Evolutionary conservation across 2,888 invertebrate genomes (phyloP), one percentile per base, ranked within the genome.

Genomic region (Oscheius sp.): DNA sequence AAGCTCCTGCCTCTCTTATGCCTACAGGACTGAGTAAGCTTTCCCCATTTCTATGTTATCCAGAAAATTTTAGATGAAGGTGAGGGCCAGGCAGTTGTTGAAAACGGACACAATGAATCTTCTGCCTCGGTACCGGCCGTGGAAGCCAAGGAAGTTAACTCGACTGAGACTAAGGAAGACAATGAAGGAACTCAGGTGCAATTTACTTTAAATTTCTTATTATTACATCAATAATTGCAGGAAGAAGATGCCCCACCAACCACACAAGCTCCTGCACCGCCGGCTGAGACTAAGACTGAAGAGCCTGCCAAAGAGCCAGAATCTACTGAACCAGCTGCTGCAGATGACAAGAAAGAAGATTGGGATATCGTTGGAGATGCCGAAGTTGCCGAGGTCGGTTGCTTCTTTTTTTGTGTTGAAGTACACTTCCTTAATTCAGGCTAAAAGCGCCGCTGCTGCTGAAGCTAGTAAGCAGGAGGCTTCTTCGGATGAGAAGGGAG

Each of bases 311-410:
- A 70, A 23, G 59, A 25, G 25, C 53, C 25, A 13, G 61, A 46
- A 1, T 21, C 58, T 25, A n/a, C 59, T 49, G 45, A 46, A 21
- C 61, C 29, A 25, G 41, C 61, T 13, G 49, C 58, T 18, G 59
- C 69, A 43, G 64, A 46, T 1, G 72, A 68, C 1, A 58, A 71
- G 35, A 25, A 56, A 12, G 77, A 77, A 21, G 72, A 77, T 43
- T 73, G 71, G 73, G 77, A 77, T 29, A 72, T 68, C 7, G 41
- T 76, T 21, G 63, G 69, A 2, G 75, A 75, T 18, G 75, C 75
- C 1, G 77, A 77, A 69, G 63, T 75, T 12, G 59, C 56, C 9
- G 71, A 76, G 74, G 76, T 74, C 9, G 12, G 63, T 58, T n/a
- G n/a, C 12, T 35, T 35, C 35, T 23, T 35, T 5, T 18, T 49